Evolutionary conservation across 2,797 vertebrate genomes (phyloP).

Genomic region (Melopsittacus undulatus): DNA sequence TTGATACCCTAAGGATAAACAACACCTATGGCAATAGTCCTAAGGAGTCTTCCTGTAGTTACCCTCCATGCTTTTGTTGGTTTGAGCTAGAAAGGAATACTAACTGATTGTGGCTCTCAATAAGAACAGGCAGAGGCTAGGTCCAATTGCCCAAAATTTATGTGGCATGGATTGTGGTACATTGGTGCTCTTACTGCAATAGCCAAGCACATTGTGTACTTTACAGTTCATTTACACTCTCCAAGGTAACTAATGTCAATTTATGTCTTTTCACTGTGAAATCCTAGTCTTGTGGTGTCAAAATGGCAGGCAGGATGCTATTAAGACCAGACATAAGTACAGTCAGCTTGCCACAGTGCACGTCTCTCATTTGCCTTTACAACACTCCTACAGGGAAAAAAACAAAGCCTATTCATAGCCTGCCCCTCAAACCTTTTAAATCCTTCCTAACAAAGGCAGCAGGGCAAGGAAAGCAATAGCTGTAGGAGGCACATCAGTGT

Average conservation of each 20-base stretch:
- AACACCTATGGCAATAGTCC: neutral
- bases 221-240: neutral
- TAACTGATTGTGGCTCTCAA: neutral
- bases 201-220: neutral
- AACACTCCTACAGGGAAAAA: neutral
- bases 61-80: rapidly evolving
- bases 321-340: neutral
- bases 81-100: neutral
- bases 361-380: neutral
- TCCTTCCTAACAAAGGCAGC: neutral
- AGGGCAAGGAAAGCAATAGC: neutral
- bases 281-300: neutral
- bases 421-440: neutral
- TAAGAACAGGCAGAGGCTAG: neutral
- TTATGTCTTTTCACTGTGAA: neutral
- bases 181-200: neutral
- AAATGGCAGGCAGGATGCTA: neutral
- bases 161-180: neutral
- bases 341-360: neutral
- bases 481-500: neutral
- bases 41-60: neutral
- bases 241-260: neutral
- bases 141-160: neutral
- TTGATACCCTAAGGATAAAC: rapidly evolving
- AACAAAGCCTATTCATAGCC: neutral